Percentiles rank a stretch among this genome's conserved stretches.
phyloP scores from a whole-genome alignment of 92 coral and sea anemone genomes.

The Palythoa grandiflora region DNA sequence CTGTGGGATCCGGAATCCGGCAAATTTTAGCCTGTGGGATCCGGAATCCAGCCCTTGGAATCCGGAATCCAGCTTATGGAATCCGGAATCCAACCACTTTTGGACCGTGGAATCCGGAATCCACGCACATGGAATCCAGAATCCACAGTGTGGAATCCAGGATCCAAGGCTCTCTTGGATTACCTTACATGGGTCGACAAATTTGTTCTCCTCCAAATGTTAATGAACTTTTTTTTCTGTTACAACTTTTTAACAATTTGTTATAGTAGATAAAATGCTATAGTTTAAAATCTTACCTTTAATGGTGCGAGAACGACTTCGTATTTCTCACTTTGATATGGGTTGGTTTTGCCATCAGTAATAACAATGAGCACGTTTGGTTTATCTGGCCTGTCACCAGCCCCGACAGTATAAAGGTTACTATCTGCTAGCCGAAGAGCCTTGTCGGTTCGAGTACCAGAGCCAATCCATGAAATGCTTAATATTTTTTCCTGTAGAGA shows the following conservation, averaged over 20 bases:
- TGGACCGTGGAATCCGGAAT: too few species aligned
- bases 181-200: too few species aligned
- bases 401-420: neutral
- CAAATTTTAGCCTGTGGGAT: too few species aligned
- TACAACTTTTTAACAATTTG: neutral
- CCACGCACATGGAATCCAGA: too few species aligned
- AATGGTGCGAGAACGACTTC: slow-evolving; percentile 10
- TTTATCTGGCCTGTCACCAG: slow-evolving; percentile 27
- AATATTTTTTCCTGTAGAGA: slow-evolving; percentile 22
- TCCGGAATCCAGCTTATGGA: too few species aligned
- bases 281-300: neutral
- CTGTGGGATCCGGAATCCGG: too few species aligned
- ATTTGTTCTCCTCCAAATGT: too few species aligned
- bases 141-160: too few species aligned
- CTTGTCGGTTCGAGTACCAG: slow-evolving; percentile 45
- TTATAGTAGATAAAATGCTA: neutral
- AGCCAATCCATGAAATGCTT: slow-evolving; percentile 29
- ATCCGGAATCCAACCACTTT: too few species aligned
- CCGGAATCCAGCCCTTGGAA: too few species aligned
- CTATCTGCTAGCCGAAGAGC: slow-evolving; percentile 27
- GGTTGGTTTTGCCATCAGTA: slow-evolving; percentile 33
- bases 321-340: slow-evolving; percentile 9
- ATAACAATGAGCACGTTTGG: slow-evolving; percentile 28
- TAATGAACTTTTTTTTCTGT: too few species aligned
- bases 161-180: too few species aligned